A percentile compares a stretch with the other conserved stretches of the same genome.
Conservation (phyloP, 1,140 invertebrate genomes). For the Acromyrmex echinatior region DNA sequence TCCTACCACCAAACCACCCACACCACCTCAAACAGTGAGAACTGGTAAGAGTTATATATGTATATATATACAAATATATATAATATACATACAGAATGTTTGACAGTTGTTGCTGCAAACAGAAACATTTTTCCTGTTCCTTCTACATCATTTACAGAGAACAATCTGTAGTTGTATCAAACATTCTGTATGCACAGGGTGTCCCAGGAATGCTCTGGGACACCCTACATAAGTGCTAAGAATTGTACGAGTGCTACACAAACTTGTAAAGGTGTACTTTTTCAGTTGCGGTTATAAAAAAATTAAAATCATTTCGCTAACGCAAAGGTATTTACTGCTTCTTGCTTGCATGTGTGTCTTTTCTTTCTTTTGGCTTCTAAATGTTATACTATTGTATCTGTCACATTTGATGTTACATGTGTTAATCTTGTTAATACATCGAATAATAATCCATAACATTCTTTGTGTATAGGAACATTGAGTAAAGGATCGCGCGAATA, state of each 20-base stretch:
- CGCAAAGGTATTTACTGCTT: constrained; percentile 61
- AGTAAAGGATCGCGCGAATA: constrained; percentile 94
- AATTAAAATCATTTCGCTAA: constrained; percentile 54
- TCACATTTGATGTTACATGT: constrained; percentile 30
- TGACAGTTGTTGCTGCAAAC: background rate
- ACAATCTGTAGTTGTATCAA: background rate
- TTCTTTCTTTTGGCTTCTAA: constrained; percentile 56
- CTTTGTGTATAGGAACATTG: constrained; percentile 87
- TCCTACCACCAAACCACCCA: constrained; percentile 97
- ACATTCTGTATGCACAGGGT: constrained; percentile 14
- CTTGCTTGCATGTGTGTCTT: constrained; percentile 43
- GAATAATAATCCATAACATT: constrained; percentile 2
- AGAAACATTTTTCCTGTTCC: background rate
- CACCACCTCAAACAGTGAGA: constrained; percentile 94
- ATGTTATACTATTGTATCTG: constrained; percentile 31
- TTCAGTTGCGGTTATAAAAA: constrained; percentile 62
- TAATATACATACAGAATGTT: background rate
- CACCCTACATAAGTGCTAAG: background rate
- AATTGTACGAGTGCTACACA: constrained; percentile 53
- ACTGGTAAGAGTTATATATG: constrained; percentile 84
- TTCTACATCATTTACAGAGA: background rate
- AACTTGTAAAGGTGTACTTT: constrained; percentile 65
- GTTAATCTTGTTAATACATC: background rate
- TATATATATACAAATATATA: background rate
- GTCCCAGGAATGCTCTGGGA: background rate